These are phyloP conservation scores for Camelus dromedarius DNA, from an alignment of 2,113 vertebrate genomes.

Conservation along the genomic window DNA sequence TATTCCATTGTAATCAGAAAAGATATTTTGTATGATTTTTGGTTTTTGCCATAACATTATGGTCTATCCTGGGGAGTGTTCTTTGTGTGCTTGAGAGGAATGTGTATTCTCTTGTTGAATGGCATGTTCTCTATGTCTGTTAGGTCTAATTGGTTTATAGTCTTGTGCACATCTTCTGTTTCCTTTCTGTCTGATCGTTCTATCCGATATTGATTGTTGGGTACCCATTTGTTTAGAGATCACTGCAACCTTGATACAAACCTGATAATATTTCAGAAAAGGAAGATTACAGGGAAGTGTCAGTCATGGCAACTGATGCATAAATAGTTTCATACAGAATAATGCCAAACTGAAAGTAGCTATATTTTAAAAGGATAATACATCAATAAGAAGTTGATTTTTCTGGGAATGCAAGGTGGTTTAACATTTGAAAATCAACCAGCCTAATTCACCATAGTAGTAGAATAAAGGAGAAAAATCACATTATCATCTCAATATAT, in stretches of 20 bases:
- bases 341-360: neutral
- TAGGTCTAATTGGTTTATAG: neutral
- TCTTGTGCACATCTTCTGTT: neutral
- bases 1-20: neutral
- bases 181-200: neutral
- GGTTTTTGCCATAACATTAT: neutral
- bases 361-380: conserved; percentile 6
- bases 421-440: conserved; percentile 2
- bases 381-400: neutral
- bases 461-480: neutral
- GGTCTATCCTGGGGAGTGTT: neutral
- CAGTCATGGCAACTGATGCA: neutral
- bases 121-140: neutral
- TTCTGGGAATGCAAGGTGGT: neutral
- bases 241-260: neutral
- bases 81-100: neutral
- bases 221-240: neutral
- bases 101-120: neutral
- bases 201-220: neutral
- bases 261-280: neutral
- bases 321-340: neutral
- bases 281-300: neutral
- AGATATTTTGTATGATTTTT: neutral
- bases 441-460: neutral
- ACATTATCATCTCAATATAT: neutral